Conservation (phyloP, 2,113 vertebrate genomes). For the Sander lucioperca region DNA sequence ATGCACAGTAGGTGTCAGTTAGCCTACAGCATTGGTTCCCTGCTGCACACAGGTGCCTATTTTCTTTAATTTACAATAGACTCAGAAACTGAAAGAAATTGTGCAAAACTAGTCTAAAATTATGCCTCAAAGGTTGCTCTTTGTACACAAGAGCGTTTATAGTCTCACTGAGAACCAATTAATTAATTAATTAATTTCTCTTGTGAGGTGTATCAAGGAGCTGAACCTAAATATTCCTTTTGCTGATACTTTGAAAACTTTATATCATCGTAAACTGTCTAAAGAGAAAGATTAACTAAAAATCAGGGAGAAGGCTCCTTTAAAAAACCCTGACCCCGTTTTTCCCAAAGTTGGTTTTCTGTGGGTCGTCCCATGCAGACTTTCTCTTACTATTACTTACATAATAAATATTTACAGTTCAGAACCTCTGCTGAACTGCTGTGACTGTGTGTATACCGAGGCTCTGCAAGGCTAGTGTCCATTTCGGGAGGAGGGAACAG, state of each 20-base stretch:
- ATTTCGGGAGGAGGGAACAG: constrained; percentile 10
- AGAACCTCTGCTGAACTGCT: constrained; percentile 45
- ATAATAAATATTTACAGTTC: constrained; percentile 72
- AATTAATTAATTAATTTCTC: neutral
- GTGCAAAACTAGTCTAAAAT: neutral
- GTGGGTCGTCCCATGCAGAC: constrained; percentile 39
- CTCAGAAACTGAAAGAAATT: neutral
- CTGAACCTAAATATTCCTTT: neutral
- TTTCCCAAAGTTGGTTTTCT: constrained; percentile 39
- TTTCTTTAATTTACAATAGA: neutral
- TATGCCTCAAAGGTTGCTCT: neutral
- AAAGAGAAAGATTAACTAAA: neutral
- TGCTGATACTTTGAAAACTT: neutral
- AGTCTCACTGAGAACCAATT: neutral
- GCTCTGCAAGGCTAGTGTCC: constrained; percentile 41
- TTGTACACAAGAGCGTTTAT: neutral
- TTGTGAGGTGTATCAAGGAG: neutral
- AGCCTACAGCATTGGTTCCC: neutral
- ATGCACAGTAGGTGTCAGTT: neutral
- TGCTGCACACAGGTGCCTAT: neutral
- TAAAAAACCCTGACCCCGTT: neutral
- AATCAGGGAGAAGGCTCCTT: neutral
- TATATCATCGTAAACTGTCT: neutral
- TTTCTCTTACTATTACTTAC: constrained; percentile 44
- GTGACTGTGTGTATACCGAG: constrained; percentile 58